Evolutionary conservation across 2,113 vertebrate species (phyloP).

Genomic region (Nematolebias whitei): DNA sequence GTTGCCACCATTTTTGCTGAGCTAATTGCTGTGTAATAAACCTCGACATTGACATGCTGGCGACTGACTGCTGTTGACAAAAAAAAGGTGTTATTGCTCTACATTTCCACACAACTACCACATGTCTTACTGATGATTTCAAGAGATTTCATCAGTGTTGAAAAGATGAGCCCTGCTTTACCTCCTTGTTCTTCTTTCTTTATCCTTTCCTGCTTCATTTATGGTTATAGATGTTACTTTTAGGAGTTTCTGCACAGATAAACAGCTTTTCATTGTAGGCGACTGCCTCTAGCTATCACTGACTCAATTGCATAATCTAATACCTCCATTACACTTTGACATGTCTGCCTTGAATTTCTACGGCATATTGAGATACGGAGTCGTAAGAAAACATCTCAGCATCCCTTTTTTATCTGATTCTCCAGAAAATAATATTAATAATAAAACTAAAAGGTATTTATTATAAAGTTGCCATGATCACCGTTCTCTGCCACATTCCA

Average conservation of each 20-base stretch:
- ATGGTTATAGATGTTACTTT: constrained; percentile 29
- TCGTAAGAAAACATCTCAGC: too few species aligned
- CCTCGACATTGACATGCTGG: constrained; percentile 9
- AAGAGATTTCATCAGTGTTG: constrained; percentile 19
- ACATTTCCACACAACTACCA: neutral
- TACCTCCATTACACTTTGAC: neutral
- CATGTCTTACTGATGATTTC: constrained; percentile 18
- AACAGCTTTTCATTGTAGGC: constrained; percentile 34
- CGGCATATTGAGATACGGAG: too few species aligned
- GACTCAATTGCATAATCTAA: neutral
- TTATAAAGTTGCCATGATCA: too few species aligned
- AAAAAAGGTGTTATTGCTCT: neutral
- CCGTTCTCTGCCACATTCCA: too few species aligned
- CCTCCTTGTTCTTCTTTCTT: neutral
- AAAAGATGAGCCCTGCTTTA: constrained; percentile 16
- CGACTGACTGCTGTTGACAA: constrained; percentile 13
- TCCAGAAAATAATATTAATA: too few species aligned
- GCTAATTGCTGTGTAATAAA: constrained; percentile 27
- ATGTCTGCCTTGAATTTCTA: too few species aligned
- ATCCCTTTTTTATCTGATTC: too few species aligned
- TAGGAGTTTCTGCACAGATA: constrained; percentile 38
- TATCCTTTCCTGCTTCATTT: constrained; percentile 4
- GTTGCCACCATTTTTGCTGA: constrained; percentile 21
- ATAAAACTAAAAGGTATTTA: too few species aligned
- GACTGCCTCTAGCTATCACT: neutral